These are phyloP conservation scores for Trichosurus vulpecula DNA, from an alignment of 2,797 vertebrate species.

Conservation along the genomic window DNA sequence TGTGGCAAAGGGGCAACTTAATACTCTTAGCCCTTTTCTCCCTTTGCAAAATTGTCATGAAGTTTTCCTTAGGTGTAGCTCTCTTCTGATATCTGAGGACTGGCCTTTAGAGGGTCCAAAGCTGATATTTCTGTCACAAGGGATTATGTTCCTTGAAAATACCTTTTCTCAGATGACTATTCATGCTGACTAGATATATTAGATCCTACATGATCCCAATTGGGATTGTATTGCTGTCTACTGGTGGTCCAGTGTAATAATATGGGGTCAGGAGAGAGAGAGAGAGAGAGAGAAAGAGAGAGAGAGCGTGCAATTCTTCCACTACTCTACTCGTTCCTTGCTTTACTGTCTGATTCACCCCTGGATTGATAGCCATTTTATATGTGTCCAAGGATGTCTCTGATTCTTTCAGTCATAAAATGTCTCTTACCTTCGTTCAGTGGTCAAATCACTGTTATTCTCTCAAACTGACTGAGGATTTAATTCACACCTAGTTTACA, in stretches of 20 bases:
- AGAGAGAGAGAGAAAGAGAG: too few species aligned
- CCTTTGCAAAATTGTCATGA: background rate
- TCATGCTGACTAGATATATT: too few species aligned
- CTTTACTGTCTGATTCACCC: too few species aligned
- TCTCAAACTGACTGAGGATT: background rate
- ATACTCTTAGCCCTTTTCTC: background rate
- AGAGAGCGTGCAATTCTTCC: too few species aligned
- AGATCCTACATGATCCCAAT: too few species aligned
- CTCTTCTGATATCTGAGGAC: background rate
- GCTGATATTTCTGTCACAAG: background rate
- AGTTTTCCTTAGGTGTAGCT: background rate
- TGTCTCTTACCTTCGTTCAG: background rate
- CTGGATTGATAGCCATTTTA: too few species aligned
- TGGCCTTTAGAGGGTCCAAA: background rate
- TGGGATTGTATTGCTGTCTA: too few species aligned
- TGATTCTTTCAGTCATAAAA: too few species aligned
- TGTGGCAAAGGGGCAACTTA: background rate
- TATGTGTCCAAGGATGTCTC: too few species aligned
- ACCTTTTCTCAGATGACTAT: background rate
- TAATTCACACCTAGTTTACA: background rate
- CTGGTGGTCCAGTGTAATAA: too few species aligned
- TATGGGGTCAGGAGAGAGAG: too few species aligned
- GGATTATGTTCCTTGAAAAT: background rate
- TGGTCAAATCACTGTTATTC: background rate
- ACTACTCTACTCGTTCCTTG: too few species aligned